A percentile compares a stretch with the other conserved stretches of the same genome.
Conservation (phyloP, 1,140 invertebrate species). For the Megalonaias nervosa region DNA sequence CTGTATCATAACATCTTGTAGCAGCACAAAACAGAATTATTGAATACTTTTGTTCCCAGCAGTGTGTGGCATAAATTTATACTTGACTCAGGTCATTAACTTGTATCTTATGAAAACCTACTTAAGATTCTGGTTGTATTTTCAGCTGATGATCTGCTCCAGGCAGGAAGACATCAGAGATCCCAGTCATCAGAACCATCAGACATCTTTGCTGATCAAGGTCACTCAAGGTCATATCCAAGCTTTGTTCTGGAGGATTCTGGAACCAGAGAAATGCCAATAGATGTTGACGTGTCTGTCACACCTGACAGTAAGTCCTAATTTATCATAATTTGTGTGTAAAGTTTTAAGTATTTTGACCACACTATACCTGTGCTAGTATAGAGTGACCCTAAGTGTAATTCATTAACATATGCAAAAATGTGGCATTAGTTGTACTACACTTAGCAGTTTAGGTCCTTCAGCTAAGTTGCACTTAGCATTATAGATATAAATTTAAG, state of each 20-base stretch:
- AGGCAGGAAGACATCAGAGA: slow-evolving; percentile 49
- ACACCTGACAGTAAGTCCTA: neutral
- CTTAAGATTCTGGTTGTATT: neutral
- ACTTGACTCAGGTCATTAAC: neutral
- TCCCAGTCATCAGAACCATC: slow-evolving; percentile 61
- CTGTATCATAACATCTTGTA: no score
- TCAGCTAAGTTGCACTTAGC: no score
- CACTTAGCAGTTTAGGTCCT: no score
- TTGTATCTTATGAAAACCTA: neutral
- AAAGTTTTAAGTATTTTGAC: neutral
- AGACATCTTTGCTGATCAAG: slow-evolving; percentile 16
- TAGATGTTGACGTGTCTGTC: slow-evolving; percentile 45
- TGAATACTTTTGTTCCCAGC: neutral
- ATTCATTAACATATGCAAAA: no score
- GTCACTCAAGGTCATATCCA: slow-evolving; percentile 39
- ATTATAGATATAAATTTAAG: no score
- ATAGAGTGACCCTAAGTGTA: no score
- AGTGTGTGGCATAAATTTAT: neutral
- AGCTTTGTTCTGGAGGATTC: slow-evolving; percentile 43
- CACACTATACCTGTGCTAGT: neutral
- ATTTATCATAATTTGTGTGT: neutral
- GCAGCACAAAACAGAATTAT: neutral
- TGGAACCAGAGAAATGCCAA: slow-evolving; percentile 44
- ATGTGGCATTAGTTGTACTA: no score
- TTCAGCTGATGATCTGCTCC: slow-evolving; percentile 43